These are phyloP conservation scores for Percopsis omiscomaycus DNA, from an alignment of 2,797 vertebrate species.

Conservation along the genomic window DNA sequence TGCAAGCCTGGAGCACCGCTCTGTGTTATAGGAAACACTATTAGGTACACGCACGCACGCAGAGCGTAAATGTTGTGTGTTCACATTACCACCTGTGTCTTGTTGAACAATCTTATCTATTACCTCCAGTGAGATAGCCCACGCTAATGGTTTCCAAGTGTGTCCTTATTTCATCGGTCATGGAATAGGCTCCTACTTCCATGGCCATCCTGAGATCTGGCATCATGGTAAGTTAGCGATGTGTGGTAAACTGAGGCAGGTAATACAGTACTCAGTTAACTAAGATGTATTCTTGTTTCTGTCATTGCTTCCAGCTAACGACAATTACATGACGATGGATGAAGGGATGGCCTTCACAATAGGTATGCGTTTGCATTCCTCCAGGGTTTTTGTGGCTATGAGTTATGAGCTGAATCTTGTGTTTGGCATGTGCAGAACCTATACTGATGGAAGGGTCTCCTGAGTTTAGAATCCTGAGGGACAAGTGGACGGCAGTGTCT, in stretches of 20 bases:
- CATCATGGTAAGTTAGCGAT: slow-evolving; percentile 86
- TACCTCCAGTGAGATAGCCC: slow-evolving; percentile 80
- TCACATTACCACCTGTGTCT: neutral
- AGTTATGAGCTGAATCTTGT: slow-evolving; percentile 19
- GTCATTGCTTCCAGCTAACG: slow-evolving; percentile 82
- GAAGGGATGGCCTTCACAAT: slow-evolving; percentile 97
- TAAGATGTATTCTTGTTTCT: neutral
- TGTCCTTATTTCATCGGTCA: slow-evolving; percentile 95
- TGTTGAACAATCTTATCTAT: neutral
- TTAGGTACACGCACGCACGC: slow-evolving; percentile 80
- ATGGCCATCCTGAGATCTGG: slow-evolving; percentile 96
- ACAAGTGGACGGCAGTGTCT: slow-evolving; percentile 93
- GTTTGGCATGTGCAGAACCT: slow-evolving; percentile 79
- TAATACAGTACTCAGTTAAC: neutral
- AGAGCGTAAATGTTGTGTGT: neutral
- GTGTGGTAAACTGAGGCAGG: neutral
- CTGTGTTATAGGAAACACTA: slow-evolving; percentile 96
- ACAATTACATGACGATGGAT: slow-evolving; percentile 88
- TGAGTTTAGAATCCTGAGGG: slow-evolving; percentile 87
- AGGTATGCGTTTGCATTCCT: slow-evolving; percentile 75
- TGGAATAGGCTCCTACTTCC: slow-evolving; percentile 95
- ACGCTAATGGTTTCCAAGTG: slow-evolving; percentile 81
- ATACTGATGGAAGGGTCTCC: slow-evolving; percentile 91
- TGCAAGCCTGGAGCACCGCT: slow-evolving; percentile 90
- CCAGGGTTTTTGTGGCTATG: neutral